These are phyloP conservation scores for Caenorhabditis elegans DNA, from an alignment of 1,140 invertebrate species.

Conservation along the genomic window DNA sequence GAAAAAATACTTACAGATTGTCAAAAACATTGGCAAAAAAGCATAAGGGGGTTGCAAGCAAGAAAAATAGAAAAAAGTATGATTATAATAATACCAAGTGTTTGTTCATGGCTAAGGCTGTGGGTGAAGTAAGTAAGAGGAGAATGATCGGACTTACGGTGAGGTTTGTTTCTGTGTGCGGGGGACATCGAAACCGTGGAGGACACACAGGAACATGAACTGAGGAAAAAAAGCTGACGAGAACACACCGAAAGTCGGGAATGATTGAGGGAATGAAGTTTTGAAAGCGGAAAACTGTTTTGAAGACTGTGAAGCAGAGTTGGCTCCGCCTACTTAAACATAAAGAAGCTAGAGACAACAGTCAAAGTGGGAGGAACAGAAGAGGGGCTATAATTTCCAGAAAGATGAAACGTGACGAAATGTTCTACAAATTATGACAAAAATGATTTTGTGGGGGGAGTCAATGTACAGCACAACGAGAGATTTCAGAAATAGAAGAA, in stretches of 20 bases:
- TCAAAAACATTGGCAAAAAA: too few relatives aligned
- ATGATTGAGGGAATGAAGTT: neutral
- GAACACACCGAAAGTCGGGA: neutral
- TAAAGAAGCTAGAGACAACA: neutral
- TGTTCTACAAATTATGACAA: neutral
- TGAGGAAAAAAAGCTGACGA: neutral
- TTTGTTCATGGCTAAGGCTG: neutral
- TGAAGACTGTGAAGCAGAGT: neutral
- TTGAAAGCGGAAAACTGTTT: neutral
- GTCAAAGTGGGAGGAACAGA: neutral
- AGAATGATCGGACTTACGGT: neutral
- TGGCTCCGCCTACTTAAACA: neutral
- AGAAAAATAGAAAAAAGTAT: neutral
- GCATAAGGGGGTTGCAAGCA: too few relatives aligned
- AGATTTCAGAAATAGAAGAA: neutral
- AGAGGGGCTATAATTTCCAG: neutral
- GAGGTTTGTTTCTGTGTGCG: neutral
- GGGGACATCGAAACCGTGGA: neutral
- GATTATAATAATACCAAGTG: neutral
- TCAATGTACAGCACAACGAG: slow-evolving; percentile 19
- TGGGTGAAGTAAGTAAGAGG: too few relatives aligned
- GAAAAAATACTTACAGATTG: too few relatives aligned
- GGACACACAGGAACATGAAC: neutral
- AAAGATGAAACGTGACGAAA: neutral
- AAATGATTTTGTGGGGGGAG: neutral